These are phyloP conservation scores for Engraulis encrasicolus DNA, from an alignment of 2,113 vertebrate genomes.

Conservation along the genomic window DNA sequence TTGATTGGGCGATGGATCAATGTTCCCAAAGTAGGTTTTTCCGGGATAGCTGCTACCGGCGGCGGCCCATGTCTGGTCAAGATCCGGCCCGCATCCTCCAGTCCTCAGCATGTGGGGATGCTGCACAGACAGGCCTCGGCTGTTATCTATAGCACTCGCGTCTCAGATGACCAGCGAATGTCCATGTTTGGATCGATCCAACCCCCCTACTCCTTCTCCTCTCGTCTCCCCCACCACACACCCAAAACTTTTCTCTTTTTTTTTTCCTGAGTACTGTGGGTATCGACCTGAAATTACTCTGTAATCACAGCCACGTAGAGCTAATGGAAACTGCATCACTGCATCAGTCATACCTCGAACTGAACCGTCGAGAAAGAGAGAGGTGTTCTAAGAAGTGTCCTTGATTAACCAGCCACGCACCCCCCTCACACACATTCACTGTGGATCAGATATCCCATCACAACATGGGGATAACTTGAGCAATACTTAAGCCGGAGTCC, in stretches of 20 bases:
- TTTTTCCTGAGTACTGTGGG: neutral
- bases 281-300: neutral
- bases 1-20: neutral
- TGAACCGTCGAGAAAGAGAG: too few relatives aligned
- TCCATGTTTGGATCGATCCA: conserved; percentile 10
- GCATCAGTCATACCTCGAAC: neutral
- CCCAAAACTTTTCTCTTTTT: neutral
- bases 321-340: neutral
- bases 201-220: neutral
- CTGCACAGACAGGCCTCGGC: neutral
- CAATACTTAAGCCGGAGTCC: neutral
- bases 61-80: neutral
- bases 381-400: neutral
- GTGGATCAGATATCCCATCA: neutral
- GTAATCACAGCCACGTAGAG: neutral
- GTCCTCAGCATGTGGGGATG: neutral
- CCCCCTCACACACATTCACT: neutral
- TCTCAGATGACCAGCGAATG: neutral
- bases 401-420: neutral
- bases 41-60: neutral
- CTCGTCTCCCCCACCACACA: neutral
- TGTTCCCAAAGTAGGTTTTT: neutral
- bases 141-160: neutral
- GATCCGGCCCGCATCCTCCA: neutral
- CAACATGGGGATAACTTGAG: neutral